Base-by-base conservation (phyloP, 2,113 vertebrate species). In the Sinocyclocheilus anophthalmus region DNA sequence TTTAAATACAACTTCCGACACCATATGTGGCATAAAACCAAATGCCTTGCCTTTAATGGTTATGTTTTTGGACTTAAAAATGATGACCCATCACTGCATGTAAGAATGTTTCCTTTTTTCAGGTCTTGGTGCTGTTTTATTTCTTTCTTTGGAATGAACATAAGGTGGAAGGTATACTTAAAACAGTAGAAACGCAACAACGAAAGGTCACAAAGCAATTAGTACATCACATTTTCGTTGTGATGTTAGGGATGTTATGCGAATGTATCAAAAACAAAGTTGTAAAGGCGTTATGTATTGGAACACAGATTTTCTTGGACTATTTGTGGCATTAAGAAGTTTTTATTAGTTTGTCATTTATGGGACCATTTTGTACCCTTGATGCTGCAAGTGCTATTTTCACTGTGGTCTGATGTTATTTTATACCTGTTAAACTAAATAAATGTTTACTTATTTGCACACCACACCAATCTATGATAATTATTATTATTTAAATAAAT, bases 361-460 rank as follows among this genome's bases (percentile, higher is more conserved):
- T 50, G 42, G 42, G 13, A 50, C 5, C 10, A 26, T 30, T 84
- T 76, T 42, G 13, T 57, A 26, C 16, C 53, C 53, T 55, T 39
- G 33, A n/a, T 26, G 13, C 33, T 53, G 42, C 30, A 26, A 83
- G 55, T 16, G 24, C 42, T 37, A 37, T 84, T 45, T 84, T 39
- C 69, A 84, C 16, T 61, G 75, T 63, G 37, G 10, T 42, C 42
- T 22, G 9, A n/a, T 72, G 4, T 72, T 72, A 39, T 57, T 83
- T 76, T 42, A 5, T 63, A 26, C 24, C 3, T 11, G 50, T 67
- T 82, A 73, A 72, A 20, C 67, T 57, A 42, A 84, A 84, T 84
- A 84, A 84, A 84, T 61, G 50, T 76, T 84, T 75, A 75, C 82
- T 59, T 57, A 84, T 75, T 75, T 84, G 69, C 48, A 73, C 67